Evolutionary conservation across 2,888 invertebrate species (phyloP).

Genomic region (Napeogenes inachia): DNA sequence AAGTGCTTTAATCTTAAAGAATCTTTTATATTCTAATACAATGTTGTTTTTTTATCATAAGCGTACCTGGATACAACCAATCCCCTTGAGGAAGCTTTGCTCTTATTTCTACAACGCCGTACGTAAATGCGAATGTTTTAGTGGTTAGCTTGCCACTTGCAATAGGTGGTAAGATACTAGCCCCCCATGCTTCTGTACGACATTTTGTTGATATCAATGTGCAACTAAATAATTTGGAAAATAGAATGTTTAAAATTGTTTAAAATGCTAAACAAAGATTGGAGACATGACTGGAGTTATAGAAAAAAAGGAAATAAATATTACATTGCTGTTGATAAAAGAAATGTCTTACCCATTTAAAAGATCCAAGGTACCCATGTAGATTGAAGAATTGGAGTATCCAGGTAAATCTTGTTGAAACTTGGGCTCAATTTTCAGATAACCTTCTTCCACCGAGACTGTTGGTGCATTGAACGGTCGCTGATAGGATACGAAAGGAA

Average conservation of each 20-base stretch:
- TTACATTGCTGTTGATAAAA: not conserved
- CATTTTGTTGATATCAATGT: conserved; percentile 46
- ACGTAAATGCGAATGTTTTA: conserved; percentile 81
- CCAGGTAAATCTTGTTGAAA: conserved; percentile 47
- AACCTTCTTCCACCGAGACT: conserved; percentile 42
- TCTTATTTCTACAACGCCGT: conserved; percentile 81
- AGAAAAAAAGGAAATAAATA: not conserved
- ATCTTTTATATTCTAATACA: not conserved
- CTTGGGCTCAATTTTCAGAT: conserved; percentile 47
- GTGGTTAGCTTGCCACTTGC: conserved; percentile 80
- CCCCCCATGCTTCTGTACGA: conserved; percentile 29
- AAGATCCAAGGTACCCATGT: conserved; percentile 47
- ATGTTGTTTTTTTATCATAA: too few species aligned
- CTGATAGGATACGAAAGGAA: conserved; percentile 61
- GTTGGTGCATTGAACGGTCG: conserved; percentile 39
- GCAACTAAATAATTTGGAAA: conserved; percentile 39
- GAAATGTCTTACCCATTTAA: conserved; percentile 46
- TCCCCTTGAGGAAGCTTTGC: conserved; percentile 86
- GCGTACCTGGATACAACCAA: conserved; percentile 77
- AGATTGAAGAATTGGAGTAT: conserved; percentile 45
- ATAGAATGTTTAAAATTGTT: not conserved
- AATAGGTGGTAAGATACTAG: conserved; percentile 82
- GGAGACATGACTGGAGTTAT: not conserved
- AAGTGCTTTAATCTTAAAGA: too few species aligned
- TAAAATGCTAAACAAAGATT: not conserved